Base-by-base conservation (phyloP, 2,888 invertebrate genomes). In the Aphidoletes aphidimyza region DNA sequence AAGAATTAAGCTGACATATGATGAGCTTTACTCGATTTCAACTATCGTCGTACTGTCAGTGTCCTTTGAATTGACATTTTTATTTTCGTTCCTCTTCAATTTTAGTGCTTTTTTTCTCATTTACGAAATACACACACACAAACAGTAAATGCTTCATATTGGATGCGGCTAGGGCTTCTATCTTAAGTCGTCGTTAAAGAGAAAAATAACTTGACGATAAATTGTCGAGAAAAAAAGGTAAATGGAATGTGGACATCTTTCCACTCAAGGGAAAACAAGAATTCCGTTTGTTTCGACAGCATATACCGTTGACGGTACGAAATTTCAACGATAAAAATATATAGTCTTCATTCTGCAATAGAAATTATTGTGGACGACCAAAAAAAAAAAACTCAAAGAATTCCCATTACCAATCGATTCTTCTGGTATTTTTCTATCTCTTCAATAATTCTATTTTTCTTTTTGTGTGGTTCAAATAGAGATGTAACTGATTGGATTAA, bases 1-100 rank as follows among this genome's bases (percentile, higher is more conserved):
- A 69, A 69, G 69, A 14, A 69, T 69, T 30, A 69, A 69, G 69
- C 69, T 69, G 69, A 69, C 69, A 34, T 69, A 69, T 69, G 69
- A 69, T 69, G 69, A 69, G 69, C 69, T 69, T 69, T 69, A 5
- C 34, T 30, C 69, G 30, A 69, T 11, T 69, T 30, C 30, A 9
- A 42, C 42, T 42, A 42, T 30, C 14, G 19, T 47, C 47, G 8
- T 11, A 5, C 39, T 39, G 5, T 39, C 39, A 39, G 47, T 9
- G 17, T 47, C 34, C 34, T 69, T 30, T 26, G 34, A 30, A 5
- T 26, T 69, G 69, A 14, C 26, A 69, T 69, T 69, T 30, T 69
- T 30, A 30, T 69, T 30, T 30, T 69, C 30, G 14, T 69, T 69
- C 34, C 5, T 22, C 54, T 19, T 47, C 19, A 2, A 3, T 54